These are phyloP conservation scores for Isotomurus palustris DNA, from an alignment of 2,888 invertebrate species.

Conservation along the genomic window DNA sequence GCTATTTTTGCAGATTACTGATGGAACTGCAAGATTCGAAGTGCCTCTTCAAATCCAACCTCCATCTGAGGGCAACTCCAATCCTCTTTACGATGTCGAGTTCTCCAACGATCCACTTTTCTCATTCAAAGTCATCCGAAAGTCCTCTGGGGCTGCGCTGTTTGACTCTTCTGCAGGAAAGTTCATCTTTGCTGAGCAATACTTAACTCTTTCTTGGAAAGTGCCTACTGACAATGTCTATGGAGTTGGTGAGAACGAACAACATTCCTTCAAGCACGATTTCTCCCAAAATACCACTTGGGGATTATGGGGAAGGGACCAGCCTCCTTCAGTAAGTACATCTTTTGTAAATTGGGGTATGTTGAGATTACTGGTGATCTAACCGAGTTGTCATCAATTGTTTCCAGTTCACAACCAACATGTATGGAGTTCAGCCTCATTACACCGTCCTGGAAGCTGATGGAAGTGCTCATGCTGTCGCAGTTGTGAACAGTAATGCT, in stretches of 20 bases:
- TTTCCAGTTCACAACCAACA: conserved; percentile 51
- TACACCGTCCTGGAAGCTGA: conserved; percentile 67
- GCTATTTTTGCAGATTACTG: conserved; percentile 17
- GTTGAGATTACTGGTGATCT: not conserved
- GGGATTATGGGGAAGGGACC: conserved; percentile 31
- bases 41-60: conserved; percentile 34
- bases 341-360: not conserved
- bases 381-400: not conserved
- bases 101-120: conserved; percentile 31
- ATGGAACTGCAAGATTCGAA: conserved; percentile 31
- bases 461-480: conserved; percentile 67
- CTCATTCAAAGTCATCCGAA: conserved; percentile 33
- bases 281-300: conserved; percentile 42
- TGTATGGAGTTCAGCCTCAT: conserved; percentile 79
- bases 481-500: conserved; percentile 78
- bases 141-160: conserved; percentile 27
- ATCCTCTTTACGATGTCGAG: conserved; percentile 30
- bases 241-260: conserved; percentile 53
- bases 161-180: conserved; percentile 48
- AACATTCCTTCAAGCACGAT: conserved; percentile 49
- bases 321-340: conserved; percentile 31
- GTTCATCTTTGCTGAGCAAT: conserved; percentile 52
- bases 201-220: conserved; percentile 50
- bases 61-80: conserved; percentile 13
- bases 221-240: conserved; percentile 51